These are phyloP conservation scores for Pogonomyrmex californicus DNA, from an alignment of 1,140 invertebrate genomes.

Conservation along the genomic window DNA sequence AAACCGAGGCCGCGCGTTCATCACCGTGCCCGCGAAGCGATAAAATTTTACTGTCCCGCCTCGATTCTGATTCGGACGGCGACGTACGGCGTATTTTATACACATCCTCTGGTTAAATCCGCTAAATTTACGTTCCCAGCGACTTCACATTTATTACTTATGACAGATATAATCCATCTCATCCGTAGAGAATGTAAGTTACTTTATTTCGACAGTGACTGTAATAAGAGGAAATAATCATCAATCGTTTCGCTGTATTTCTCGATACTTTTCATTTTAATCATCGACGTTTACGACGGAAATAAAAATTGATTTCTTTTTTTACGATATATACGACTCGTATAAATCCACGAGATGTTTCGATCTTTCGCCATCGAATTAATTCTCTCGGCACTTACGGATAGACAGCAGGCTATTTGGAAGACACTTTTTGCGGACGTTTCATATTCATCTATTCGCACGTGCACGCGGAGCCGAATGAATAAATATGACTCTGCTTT, in stretches of 20 bases:
- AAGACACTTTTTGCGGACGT: neutral
- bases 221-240: neutral
- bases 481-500: conserved; percentile 48
- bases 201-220: neutral
- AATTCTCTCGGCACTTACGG: conserved; percentile 10
- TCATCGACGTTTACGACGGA: neutral
- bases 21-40: conserved; percentile 48
- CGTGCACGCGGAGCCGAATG: conserved; percentile 20
- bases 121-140: neutral
- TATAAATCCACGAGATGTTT: neutral
- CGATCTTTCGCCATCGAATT: neutral
- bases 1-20: conserved; percentile 48
- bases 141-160: neutral
- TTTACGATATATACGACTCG: neutral
- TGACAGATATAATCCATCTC: neutral
- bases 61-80: conserved; percentile 20
- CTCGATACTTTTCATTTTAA: neutral
- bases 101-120: neutral
- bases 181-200: neutral
- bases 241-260: neutral
- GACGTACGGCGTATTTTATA: conserved; percentile 13
- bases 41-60: conserved; percentile 74
- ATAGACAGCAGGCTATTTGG: conserved; percentile 37
- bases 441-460: conserved; percentile 33
- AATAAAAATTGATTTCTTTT: neutral